Evolutionary conservation across 2,888 invertebrate species (phyloP), one percentile per base, ranked within the genome.

Genomic region (Choristoneura rosaceana): DNA sequence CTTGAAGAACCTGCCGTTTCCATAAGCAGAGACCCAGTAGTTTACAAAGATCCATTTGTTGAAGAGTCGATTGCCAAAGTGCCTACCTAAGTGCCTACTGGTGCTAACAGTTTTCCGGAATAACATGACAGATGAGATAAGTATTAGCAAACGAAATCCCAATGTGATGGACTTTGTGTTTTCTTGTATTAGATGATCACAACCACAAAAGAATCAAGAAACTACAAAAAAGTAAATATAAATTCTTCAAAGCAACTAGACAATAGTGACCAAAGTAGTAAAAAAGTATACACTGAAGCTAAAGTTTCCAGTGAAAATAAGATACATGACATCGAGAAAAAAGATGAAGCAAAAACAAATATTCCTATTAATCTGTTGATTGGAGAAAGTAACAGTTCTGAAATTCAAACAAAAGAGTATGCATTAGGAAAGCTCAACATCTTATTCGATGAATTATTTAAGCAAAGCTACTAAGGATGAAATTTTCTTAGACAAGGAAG

Each of bases 121-220:
- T 25, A 25, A 0, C 0, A 25, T 25, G 3, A 73, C 68, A 2
- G 68, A 68, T 17, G 50, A 80, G 50, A 69, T 82, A 2, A 76
- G 78, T 45, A 84, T 60, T 89, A 25, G 84, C 73, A 88, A 84
- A 78, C 78, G 90, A n/a, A 87, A 92, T 79, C 90, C 91, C 4
- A 66, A 83, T 41, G 88, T 88, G 0, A 12, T 76, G 4, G 88
- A 86, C 74, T 92, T 91, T 74, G 74, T 83, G 38, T 90, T 91
- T 4, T 82, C 74, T 69, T 34, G 33, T 71, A 12, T 60, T 38
- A 52, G 60, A 65, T 25, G 64, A 55, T 60, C 65, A 15, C 9
- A 62, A 47, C 38, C 33, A 12, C n/a, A 52, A 52, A 65, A 8
- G 71, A 74, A 69, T 52, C 52, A 70, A 69, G 71, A 33, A 62